Conservation (phyloP, 2,113 vertebrate species). For the Poeciliopsis retropinna region DNA sequence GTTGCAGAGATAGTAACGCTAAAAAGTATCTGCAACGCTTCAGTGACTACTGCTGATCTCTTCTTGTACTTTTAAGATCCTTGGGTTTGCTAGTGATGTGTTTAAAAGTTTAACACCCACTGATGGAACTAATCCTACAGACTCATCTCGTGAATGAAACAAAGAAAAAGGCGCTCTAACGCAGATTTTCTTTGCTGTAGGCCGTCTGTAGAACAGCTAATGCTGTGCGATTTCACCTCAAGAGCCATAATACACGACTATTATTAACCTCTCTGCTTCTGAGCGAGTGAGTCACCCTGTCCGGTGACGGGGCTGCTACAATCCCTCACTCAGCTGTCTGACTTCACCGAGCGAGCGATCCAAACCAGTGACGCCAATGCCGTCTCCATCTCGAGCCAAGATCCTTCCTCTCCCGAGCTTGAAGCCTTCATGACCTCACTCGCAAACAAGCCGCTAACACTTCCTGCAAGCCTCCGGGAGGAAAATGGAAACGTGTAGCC, state of each 20-base stretch:
- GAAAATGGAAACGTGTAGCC: constrained; percentile 19
- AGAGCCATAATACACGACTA: constrained; percentile 59
- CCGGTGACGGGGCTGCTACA: constrained; percentile 66
- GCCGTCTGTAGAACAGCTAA: constrained; percentile 27
- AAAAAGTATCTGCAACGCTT: neutral
- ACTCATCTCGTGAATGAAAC: constrained; percentile 1
- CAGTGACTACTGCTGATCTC: neutral
- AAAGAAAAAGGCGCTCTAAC: neutral
- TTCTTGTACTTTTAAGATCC: neutral
- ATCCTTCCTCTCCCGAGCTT: constrained; percentile 43
- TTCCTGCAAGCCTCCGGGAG: constrained; percentile 42
- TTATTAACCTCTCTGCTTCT: constrained; percentile 72
- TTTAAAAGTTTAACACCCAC: neutral
- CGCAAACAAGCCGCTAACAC: constrained; percentile 49
- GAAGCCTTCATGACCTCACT: constrained; percentile 50
- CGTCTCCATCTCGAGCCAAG: constrained; percentile 52
- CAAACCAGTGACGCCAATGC: constrained; percentile 71
- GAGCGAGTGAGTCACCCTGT: constrained; percentile 69
- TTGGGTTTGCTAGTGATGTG: neutral
- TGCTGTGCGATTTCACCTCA: constrained; percentile 56
- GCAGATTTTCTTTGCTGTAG: constrained; percentile 4
- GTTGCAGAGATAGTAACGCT: neutral
- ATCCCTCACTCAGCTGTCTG: constrained; percentile 72
- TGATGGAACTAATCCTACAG: neutral
- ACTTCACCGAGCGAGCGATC: constrained; percentile 58